Evolutionary conservation across 2,888 invertebrate genomes (phyloP).

Genomic region (Luperina nickerlii): DNA sequence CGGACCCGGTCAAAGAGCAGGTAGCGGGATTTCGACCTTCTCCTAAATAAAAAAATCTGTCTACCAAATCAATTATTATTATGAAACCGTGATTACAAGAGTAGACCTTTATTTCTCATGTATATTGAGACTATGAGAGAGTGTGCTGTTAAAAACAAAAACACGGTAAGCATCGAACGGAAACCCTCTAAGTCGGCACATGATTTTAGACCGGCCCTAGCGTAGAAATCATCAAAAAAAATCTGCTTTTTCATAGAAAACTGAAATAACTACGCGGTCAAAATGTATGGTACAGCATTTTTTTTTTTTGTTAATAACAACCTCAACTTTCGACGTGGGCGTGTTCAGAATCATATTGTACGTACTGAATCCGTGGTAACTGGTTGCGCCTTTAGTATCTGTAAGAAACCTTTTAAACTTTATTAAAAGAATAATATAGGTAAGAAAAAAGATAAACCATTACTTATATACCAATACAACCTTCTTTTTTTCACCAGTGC

Average conservation of each 20-base stretch:
- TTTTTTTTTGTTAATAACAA: background rate
- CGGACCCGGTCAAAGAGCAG: slow-evolving; percentile 56
- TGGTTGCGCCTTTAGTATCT: background rate
- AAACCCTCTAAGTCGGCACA: background rate
- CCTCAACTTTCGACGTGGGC: too few relatives aligned
- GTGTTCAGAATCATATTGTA: background rate
- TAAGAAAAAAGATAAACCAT: background rate
- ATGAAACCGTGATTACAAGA: slow-evolving; percentile 21
- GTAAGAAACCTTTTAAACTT: background rate
- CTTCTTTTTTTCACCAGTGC: slow-evolving; percentile 91
- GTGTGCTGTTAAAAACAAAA: background rate
- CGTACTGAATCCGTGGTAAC: background rate
- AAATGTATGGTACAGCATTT: background rate
- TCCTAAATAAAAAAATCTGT: slow-evolving; percentile 50
- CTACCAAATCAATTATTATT: slow-evolving; percentile 49
- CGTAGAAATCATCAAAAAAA: background rate
- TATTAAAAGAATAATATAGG: background rate
- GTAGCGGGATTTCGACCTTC: slow-evolving; percentile 52
- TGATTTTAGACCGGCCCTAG: background rate
- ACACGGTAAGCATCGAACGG: background rate
- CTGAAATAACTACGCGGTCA: too few relatives aligned
- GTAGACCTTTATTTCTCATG: background rate
- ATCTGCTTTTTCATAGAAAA: background rate
- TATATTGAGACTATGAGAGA: background rate
- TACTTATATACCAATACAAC: background rate